Conservation (phyloP, 2,797 vertebrate genomes). For the Dallia pectoralis region DNA sequence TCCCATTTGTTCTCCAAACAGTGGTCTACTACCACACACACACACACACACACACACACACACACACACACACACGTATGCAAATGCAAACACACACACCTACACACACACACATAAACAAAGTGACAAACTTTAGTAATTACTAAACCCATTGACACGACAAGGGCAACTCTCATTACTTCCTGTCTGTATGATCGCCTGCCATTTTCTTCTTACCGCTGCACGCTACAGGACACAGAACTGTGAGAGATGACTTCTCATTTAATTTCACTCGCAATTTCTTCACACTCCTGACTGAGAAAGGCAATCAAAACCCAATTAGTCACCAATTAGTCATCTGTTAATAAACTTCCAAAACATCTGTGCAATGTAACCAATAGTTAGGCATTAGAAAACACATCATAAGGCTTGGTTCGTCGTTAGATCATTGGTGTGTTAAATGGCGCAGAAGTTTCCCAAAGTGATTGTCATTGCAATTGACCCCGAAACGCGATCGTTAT, state of each 20-base stretch:
- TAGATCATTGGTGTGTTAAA: no score
- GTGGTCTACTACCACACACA: neutral
- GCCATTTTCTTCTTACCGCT: neutral
- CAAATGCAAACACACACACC: neutral
- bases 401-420: no score
- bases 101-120: slow-evolving; percentile 3
- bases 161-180: slow-evolving; percentile 8
- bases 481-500: no score
- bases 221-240: neutral
- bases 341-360: neutral
- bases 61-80: neutral
- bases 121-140: slow-evolving; percentile 3
- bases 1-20: slow-evolving; percentile 45
- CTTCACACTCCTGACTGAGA: neutral
- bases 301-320: neutral
- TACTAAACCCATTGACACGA: slow-evolving; percentile 2
- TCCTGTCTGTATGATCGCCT: neutral
- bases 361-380: neutral
- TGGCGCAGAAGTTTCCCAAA: no score
- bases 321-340: neutral
- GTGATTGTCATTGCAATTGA: no score
- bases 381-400: no score
- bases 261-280: neutral
- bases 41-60: slow-evolving; percentile 3
- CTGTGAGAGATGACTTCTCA: neutral